Evolutionary conservation across 2,113 vertebrate genomes (phyloP), one percentile per base, ranked within the genome.

Genomic region (Cyprinus carpio): DNA sequence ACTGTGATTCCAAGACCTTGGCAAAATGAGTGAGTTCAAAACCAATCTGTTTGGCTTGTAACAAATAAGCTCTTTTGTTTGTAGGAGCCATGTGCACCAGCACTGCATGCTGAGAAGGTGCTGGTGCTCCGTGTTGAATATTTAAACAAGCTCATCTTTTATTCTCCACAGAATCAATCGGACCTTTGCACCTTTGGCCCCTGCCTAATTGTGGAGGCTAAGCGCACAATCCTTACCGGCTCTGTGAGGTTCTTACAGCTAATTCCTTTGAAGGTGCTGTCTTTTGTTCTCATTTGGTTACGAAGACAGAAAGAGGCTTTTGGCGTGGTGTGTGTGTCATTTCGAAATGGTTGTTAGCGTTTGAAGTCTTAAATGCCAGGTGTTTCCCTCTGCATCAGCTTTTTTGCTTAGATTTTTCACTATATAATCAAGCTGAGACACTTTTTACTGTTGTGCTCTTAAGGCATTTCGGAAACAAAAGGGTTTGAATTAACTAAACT

Each of bases 241-340:
- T 87, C 83, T 78, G 37, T 64, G 71, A 82, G 75, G 85, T 87
- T n/a, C n/a, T 82, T 87, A 69, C 29, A 12, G 67, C 83, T 88
- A 88, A 91, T 90, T 90, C 87, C 85, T 89, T 78, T 83, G 85
- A 87, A 89, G 87, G 86, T 77, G 40, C 74, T 77, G n/a, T 83
- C 77, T 88, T 89, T 83, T 81, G 46, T 88, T 85, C 54, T 76
- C 71, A 27, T 78, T 84, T 85, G 84, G 89, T n/a, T 49, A 62
- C 56, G 12, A 60, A 60, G 27, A 37, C 20, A 29, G 27, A 83
- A 64, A 86, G 69, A 75, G 23, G 34, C 29, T 43, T 69, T 58
- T n/a, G 43, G 31, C 43, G 7, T 86, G n/a, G n/a, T n/a, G 13
- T 15, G 6, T 2, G 27, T 85, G 79, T 75, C 81, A 69, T 90